These are phyloP conservation scores for Cheiracanthium punctorium DNA, from an alignment of 2,888 invertebrate species.

Conservation along the genomic window DNA sequence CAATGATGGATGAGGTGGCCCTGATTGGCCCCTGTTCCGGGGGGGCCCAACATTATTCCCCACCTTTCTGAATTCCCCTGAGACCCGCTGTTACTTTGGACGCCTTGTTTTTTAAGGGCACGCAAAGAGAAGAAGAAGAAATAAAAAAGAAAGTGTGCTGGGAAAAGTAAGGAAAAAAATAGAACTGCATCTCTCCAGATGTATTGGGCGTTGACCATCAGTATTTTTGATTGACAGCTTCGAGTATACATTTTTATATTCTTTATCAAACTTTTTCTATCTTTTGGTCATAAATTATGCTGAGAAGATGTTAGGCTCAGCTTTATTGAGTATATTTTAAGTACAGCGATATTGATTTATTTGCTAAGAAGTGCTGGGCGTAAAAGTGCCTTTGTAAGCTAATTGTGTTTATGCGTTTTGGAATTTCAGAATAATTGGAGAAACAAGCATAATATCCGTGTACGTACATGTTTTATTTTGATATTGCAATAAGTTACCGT, in stretches of 20 bases:
- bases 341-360: no score
- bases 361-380: no score
- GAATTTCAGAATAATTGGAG: no score
- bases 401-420: no score
- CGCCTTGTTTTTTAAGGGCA: constrained; percentile 19
- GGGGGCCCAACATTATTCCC: constrained; percentile 16
- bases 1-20: constrained; percentile 61
- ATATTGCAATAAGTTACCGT: no score
- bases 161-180: neutral
- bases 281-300: neutral
- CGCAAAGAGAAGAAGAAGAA: neutral
- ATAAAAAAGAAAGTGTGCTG: no score
- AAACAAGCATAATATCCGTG: no score
- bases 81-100: constrained; percentile 24
- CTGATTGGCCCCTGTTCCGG: constrained; percentile 66
- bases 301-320: neutral
- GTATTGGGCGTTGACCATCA: constrained; percentile 27
- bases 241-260: neutral
- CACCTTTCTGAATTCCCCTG: constrained; percentile 11
- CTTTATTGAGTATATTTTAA: neutral
- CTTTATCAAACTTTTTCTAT: neutral
- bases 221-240: constrained; percentile 8
- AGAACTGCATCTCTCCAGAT: constrained; percentile 12
- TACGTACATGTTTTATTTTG: no score
- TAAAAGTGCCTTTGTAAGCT: no score